phyloP scores from a whole-genome alignment of 2,113 vertebrate genomes.

The Haplochromis vanheusdeni region DNA sequence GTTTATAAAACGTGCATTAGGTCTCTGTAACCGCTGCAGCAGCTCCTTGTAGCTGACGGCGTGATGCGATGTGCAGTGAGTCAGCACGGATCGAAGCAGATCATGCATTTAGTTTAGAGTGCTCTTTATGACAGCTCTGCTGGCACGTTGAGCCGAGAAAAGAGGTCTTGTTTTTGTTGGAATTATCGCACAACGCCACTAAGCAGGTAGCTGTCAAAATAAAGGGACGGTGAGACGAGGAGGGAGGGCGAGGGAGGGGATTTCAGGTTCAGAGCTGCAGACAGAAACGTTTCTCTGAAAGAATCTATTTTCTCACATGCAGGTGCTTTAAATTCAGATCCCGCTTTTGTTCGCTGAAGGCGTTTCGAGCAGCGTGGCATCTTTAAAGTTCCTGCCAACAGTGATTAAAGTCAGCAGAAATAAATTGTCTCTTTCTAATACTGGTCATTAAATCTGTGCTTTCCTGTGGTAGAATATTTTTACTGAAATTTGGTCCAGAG shows the following conservation, averaged over 20 bases:
- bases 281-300: not conserved
- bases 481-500: not conserved
- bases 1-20: not conserved
- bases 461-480: not conserved
- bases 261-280: not conserved
- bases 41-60: not conserved
- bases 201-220: conserved; percentile 15
- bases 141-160: not conserved
- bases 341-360: not conserved
- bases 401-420: not conserved
- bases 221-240: not conserved
- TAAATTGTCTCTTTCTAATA: not conserved
- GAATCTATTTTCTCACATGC: not conserved
- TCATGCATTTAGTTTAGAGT: not conserved
- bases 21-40: not conserved
- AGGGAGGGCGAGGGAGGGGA: not conserved
- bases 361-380: not conserved
- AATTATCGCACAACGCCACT: not conserved
- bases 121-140: not conserved
- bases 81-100: not conserved
- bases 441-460: not conserved
- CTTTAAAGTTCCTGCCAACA: not conserved
- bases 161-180: conserved; percentile 8
- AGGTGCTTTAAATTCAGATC: not conserved
- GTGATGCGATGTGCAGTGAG: not conserved